Base-by-base conservation (phyloP, 2,888 invertebrate species). In the Drosophila nigricruria region DNA sequence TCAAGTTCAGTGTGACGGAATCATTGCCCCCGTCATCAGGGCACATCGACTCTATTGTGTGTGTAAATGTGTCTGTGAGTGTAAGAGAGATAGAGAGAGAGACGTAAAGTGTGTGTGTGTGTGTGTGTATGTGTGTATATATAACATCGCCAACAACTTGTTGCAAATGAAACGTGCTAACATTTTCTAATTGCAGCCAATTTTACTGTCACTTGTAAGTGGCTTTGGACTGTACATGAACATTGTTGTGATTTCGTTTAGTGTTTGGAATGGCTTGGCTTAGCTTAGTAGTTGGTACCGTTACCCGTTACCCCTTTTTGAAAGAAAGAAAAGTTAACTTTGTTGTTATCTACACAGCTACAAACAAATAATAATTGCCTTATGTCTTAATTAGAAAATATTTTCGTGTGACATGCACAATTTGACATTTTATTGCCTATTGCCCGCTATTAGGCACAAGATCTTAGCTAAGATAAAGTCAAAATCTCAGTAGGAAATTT, bases 1-100 rank as follows among this genome's bases (percentile, higher is more conserved):
- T 91, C 91, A 91, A 91, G 91, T 91, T 91, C 91, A 91, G 81
- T 83, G 82, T 66, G 74, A 70, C 67, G 57, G 60, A 82, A 71
- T 64, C 72, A 61, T 72, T 72, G 75, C 66, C 66, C 68, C 38
- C 76, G 69, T 66, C 69, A 56, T 60, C 64, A 57, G 49, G 63
- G 57, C 59, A 43, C 20, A 34, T 20, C n/a, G 58, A 20, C 25
- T 61, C 30, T 66, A 25, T 32, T 58, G 58, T 52, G 43, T 43
- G 18, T 25, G 14, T 8, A 23, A 43, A 14, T 50, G 45, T 59
- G 45, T 52, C 27, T 47, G 16, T 6, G 18, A 30, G 30, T 68
- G 20, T 47, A 6, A n/a, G 25, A 52, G 16, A 25, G 34, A 47
- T 10, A 47, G 20, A 49, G 30, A 30, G 10, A 27, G n/a, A 27